A percentile compares a stretch with the other conserved stretches of the same genome.
These are phyloP conservation scores for Rhea pennata DNA, from an alignment of 2,113 vertebrate genomes.

Conservation along the genomic window DNA sequence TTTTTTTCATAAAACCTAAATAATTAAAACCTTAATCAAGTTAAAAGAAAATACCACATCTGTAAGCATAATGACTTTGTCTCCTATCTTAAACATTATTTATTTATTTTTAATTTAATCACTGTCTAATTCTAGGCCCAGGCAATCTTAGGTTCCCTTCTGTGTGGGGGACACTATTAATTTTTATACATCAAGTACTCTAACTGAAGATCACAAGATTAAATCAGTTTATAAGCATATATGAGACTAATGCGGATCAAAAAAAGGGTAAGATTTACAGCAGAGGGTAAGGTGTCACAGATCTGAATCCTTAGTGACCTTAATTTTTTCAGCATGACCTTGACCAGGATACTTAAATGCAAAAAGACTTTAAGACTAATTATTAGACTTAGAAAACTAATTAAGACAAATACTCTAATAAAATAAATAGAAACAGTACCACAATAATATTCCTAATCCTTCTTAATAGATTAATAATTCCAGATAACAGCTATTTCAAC, in stretches of 20 bases:
- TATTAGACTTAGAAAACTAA: not conserved
- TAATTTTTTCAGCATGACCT: not conserved
- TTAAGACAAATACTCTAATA: not conserved
- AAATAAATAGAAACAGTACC: not conserved
- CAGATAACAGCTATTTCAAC: not conserved
- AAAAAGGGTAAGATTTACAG: not conserved
- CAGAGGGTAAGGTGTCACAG: not conserved
- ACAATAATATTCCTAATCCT: not conserved
- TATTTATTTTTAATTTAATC: not conserved
- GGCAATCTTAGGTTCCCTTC: not conserved
- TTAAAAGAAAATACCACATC: not conserved
- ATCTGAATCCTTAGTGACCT: not conserved
- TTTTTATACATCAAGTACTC: not conserved
- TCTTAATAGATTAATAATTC: not conserved
- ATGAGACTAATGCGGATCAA: not conserved
- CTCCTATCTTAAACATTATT: not conserved
- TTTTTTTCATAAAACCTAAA: not conserved
- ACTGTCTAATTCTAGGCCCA: not conserved
- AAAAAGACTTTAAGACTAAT: not conserved
- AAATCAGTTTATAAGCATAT: not conserved
- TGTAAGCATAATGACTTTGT: not conserved
- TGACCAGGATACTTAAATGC: not conserved
- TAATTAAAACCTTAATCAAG: not conserved
- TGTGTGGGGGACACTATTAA: not conserved
- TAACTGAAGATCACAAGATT: not conserved